These are phyloP conservation scores for Ernsta delagoae DNA, from an alignment of 2,888 invertebrate genomes.

Conservation along the genomic window DNA sequence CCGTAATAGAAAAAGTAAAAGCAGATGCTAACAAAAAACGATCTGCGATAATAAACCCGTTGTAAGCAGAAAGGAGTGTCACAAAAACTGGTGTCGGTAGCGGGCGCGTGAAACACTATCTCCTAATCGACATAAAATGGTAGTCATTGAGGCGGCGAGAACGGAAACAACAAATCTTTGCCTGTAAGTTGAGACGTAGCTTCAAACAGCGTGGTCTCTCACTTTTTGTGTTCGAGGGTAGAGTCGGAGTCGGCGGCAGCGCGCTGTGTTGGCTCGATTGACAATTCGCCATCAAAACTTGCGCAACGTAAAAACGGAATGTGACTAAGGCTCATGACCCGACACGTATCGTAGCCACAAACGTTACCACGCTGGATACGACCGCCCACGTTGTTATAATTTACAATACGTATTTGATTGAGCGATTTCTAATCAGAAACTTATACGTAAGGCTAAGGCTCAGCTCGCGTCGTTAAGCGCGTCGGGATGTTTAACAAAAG, in stretches of 20 bases:
- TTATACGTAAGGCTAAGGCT: conserved; percentile 48
- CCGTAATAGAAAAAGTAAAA: conserved; percentile 54
- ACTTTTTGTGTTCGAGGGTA: conserved; percentile 68
- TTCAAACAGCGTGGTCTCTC: conserved; percentile 65
- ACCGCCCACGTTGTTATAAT: conserved; percentile 73
- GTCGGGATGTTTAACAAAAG: conserved; percentile 56
- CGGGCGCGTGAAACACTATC: conserved; percentile 82
- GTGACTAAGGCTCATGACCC: conserved; percentile 65
- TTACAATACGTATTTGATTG: conserved; percentile 74
- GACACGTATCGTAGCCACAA: conserved; percentile 55
- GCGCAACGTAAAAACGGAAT: conserved; percentile 62
- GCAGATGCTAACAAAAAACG: conserved; percentile 57
- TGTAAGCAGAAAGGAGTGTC: conserved; percentile 76
- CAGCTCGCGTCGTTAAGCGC: conserved; percentile 39
- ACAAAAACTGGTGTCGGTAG: conserved; percentile 82
- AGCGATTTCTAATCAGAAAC: conserved; percentile 60
- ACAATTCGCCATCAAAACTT: conserved; percentile 70
- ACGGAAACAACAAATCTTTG: conserved; percentile 82
- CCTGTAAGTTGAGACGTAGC: conserved; percentile 69
- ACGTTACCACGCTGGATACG: conserved; percentile 57
- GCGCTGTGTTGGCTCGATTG: conserved; percentile 48
- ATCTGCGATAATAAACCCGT: conserved; percentile 77
- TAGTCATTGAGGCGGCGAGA: conserved; percentile 81
- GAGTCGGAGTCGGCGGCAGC: conserved; percentile 42
- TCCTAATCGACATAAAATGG: conserved; percentile 83